Base-by-base conservation (phyloP, 2,888 invertebrate genomes). In the Melanostoma mellinum region DNA sequence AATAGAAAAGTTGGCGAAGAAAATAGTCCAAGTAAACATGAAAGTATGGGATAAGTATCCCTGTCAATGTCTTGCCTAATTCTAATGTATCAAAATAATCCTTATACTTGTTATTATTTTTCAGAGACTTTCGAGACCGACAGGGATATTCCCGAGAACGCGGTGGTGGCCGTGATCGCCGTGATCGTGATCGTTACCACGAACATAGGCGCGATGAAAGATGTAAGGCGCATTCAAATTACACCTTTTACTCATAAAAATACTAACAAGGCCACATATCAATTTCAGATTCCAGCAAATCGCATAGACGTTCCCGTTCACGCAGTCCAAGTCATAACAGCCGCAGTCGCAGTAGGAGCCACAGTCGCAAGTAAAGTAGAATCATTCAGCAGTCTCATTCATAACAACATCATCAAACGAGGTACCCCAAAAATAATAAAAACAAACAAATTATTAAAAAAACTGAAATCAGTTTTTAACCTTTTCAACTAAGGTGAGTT, bases 321-420 rank as follows among this genome's bases (percentile, higher is more conserved):
- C 79, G 89, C 52, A 87, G 85, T 65, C 86, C 85, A 10, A 89
- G 88, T 82, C 89, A 88, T 55, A 88, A 89, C 75, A 89, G 90
- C 69, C 90, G 90, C 71, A 90, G 90, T 55, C 90, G 90, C 8
- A 90, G 90, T 75, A 74, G 84, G 53, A 84, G 84, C 20, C 90
- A 89, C 68, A 90, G 90, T 80, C 89, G 89, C 81, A 89, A 90
- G 86, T 90, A 90, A 87, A 72, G 61, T 71, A 0, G 44, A 38
- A 42, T 60, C 30, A 60, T 42, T 10, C 53, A 71, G 20, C 10
- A 55, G 81, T 73, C 60, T 78, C 55, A 53, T 56, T 46, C 50
- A 42, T 42, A 44, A 56, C 20, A 50, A 68, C 46, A 65, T 50
- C 56, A 77, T 72, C 68, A 73, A 67, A 65, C 53, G 87, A 87